Percentiles rank a stretch among this genome's conserved stretches.
phyloP scores from a whole-genome alignment of 2,113 vertebrate species.

The Chloropsis hardwickii region DNA sequence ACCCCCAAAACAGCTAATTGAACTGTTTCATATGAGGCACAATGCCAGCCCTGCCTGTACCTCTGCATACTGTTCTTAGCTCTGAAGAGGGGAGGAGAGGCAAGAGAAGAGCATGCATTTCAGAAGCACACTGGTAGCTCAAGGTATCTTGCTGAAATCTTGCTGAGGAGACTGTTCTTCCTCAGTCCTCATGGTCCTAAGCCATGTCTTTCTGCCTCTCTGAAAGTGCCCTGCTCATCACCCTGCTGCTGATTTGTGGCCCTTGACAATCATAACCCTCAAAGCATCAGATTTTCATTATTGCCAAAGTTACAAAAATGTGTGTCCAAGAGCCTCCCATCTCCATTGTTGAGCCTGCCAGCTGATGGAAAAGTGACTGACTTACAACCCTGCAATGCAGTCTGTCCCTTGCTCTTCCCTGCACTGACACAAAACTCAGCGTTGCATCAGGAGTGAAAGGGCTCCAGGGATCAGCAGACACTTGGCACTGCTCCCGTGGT shows the following conservation, averaged over 20 bases:
- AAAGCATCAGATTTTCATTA: background rate
- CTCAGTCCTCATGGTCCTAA: background rate
- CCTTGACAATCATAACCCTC: background rate
- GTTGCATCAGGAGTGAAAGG: background rate
- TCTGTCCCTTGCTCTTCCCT: background rate
- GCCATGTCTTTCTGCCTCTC: background rate
- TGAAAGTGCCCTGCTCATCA: background rate
- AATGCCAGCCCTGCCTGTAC: background rate
- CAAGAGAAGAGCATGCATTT: background rate
- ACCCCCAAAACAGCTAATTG: background rate
- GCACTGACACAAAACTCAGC: background rate
- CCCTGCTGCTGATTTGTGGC: background rate
- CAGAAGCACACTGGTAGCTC: background rate
- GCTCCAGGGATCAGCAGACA: accelerated
- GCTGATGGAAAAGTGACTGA: background rate
- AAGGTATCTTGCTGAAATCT: background rate
- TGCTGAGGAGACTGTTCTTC: background rate
- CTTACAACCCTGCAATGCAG: background rate
- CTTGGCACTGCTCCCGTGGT: accelerated
- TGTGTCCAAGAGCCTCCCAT: background rate
- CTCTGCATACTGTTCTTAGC: background rate
- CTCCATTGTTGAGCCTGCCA: background rate
- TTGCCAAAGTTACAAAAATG: background rate
- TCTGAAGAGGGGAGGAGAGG: background rate
- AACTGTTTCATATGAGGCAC: background rate